Evolutionary conservation across 2,888 invertebrate genomes (phyloP).

Genomic region (Microdon myrmicae): DNA sequence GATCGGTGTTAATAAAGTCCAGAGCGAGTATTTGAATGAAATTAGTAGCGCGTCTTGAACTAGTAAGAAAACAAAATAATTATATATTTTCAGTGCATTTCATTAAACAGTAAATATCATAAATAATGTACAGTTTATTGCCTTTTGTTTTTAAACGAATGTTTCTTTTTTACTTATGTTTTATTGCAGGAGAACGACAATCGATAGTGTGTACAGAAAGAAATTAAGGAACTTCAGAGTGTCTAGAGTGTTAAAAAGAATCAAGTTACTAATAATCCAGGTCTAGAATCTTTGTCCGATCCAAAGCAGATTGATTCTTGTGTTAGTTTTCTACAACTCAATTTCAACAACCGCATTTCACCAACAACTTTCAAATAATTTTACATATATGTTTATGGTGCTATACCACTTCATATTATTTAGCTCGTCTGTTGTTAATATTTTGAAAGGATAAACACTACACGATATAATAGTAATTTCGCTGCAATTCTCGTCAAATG

Average conservation of each 20-base stretch:
- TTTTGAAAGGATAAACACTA: neutral
- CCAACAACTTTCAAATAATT: conserved; percentile 4
- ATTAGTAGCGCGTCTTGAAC: too few species aligned
- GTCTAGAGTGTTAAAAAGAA: too few species aligned
- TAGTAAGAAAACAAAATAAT: conserved; percentile 6
- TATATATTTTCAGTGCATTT: conserved; percentile 38
- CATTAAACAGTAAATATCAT: conserved; percentile 29
- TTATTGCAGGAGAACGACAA: conserved; percentile 36
- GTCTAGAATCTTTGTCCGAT: neutral
- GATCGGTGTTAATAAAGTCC: too few species aligned
- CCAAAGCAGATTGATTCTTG: conserved; percentile 2
- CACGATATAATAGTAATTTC: conserved; percentile 10
- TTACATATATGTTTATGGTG: conserved; percentile 22
- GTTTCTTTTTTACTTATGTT: conserved; percentile 51
- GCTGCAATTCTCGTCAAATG: conserved; percentile 53
- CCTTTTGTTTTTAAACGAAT: conserved; percentile 50
- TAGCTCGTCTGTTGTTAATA: conserved; percentile 12
- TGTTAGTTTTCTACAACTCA: neutral
- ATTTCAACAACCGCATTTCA: neutral
- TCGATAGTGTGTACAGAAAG: conserved; percentile 17
- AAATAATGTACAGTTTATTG: conserved; percentile 39
- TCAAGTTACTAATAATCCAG: too few species aligned
- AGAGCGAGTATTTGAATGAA: too few species aligned
- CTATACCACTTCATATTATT: conserved; percentile 32
- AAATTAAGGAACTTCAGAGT: conserved; percentile 8